These are phyloP conservation scores for Tiaroga cobitis DNA, from an alignment of 2,797 vertebrate genomes.

Conservation along the genomic window DNA sequence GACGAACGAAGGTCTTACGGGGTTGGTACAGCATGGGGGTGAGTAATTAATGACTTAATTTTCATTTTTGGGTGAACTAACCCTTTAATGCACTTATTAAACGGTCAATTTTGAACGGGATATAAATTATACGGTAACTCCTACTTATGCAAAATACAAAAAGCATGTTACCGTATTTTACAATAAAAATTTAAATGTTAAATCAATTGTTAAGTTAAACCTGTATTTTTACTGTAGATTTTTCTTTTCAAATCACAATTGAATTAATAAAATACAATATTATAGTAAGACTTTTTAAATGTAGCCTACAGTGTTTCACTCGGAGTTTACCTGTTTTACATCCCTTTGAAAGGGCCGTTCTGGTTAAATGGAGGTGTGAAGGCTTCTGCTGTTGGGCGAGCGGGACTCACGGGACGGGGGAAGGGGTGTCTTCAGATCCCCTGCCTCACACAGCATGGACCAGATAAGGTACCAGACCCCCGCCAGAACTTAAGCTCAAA, in stretches of 20 bases:
- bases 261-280: neutral
- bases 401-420: neutral
- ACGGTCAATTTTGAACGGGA: neutral
- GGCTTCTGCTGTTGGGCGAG: neutral
- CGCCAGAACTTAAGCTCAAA: slow-evolving; percentile 70
- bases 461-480: slow-evolving; percentile 77
- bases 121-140: neutral
- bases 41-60: too few relatives aligned
- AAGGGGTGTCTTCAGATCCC: slow-evolving; percentile 30
- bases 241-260: neutral
- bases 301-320: neutral
- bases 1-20: too few relatives aligned
- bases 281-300: neutral
- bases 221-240: neutral
- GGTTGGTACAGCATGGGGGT: too few relatives aligned
- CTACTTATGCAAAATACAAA: neutral
- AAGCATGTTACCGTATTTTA: neutral
- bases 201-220: neutral
- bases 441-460: slow-evolving; percentile 67
- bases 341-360: neutral
- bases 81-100: neutral
- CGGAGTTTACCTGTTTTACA: neutral
- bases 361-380: neutral
- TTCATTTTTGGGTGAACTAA: too few relatives aligned
- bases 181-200: too few relatives aligned